Conservation (phyloP, 2,888 invertebrate genomes). For the Drosophila buzzatii region DNA sequence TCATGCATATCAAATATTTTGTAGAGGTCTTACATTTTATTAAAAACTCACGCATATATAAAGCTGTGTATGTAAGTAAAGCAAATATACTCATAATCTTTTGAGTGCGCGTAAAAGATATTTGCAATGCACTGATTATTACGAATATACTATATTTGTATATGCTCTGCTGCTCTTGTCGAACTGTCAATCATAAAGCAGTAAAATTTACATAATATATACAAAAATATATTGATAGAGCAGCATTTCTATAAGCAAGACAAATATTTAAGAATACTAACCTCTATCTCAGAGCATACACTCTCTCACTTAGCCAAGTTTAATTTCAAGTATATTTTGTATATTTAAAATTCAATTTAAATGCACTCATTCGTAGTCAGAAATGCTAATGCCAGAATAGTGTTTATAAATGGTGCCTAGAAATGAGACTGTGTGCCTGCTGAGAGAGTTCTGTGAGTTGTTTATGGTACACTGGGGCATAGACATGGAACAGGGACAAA, state of each 20-base stretch:
- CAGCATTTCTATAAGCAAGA: background rate
- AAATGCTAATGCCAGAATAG: constrained; percentile 38
- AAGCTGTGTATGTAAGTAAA: background rate
- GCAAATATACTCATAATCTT: background rate
- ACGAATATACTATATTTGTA: background rate
- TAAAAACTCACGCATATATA: no score
- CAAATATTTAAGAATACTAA: background rate
- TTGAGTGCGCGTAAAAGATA: background rate
- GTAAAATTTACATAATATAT: background rate
- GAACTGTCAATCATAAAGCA: background rate
- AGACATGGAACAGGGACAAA: constrained; percentile 40
- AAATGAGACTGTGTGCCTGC: constrained; percentile 30
- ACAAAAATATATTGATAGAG: background rate
- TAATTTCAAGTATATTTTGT: background rate
- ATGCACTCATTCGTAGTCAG: constrained; percentile 29
- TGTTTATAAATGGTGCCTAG: constrained; percentile 43
- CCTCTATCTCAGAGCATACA: no score
- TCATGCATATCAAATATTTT: no score
- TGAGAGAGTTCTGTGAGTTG: constrained; percentile 14
- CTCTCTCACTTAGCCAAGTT: no score
- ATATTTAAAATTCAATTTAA: constrained; percentile 1
- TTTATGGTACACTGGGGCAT: constrained; percentile 71
- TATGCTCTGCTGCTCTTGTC: background rate
- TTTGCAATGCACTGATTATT: background rate
- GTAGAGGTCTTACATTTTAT: no score